A percentile compares a stretch with the other conserved stretches of the same genome.
These are phyloP conservation scores for Psilopsiagon aymara DNA, from an alignment of 2,113 vertebrate species.

Conservation along the genomic window DNA sequence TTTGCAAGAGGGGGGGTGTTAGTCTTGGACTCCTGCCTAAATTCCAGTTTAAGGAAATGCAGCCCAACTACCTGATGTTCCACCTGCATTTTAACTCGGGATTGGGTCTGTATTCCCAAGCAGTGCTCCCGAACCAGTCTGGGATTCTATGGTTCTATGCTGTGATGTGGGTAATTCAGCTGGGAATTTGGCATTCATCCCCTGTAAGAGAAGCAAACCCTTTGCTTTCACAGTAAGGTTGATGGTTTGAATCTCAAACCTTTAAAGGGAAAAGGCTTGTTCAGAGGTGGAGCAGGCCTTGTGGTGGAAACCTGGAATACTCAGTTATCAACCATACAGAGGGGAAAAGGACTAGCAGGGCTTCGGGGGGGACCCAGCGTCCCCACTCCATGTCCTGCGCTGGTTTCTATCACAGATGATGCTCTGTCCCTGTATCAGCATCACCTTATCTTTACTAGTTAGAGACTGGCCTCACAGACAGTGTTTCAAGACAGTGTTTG, in stretches of 20 bases:
- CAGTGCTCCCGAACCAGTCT: not conserved
- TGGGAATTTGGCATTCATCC: not conserved
- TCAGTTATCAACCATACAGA: not conserved
- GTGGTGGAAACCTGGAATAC: not conserved
- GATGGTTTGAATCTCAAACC: not conserved
- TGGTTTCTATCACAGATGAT: fast-evolving
- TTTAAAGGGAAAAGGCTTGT: not conserved
- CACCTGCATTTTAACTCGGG: not conserved
- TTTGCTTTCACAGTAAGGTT: not conserved
- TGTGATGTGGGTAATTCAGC: fast-evolving
- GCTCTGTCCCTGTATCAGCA: not conserved
- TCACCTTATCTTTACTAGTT: not conserved
- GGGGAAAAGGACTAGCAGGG: not conserved
- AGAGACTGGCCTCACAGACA: not conserved
- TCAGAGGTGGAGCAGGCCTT: not conserved
- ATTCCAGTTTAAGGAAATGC: conserved; percentile 52
- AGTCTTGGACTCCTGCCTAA: conserved; percentile 51
- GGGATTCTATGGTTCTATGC: not conserved
- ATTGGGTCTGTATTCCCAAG: fast-evolving
- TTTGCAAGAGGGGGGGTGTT: conserved; percentile 28
- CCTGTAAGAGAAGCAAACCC: not conserved
- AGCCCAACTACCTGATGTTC: conserved; percentile 14
- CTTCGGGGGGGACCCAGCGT: not conserved
- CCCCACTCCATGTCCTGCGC: not conserved
- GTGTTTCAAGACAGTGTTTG: not conserved